Evolutionary conservation across 2,888 invertebrate species (phyloP), one percentile per base, ranked within the genome.

Genomic region (Cordilura impudica): DNA sequence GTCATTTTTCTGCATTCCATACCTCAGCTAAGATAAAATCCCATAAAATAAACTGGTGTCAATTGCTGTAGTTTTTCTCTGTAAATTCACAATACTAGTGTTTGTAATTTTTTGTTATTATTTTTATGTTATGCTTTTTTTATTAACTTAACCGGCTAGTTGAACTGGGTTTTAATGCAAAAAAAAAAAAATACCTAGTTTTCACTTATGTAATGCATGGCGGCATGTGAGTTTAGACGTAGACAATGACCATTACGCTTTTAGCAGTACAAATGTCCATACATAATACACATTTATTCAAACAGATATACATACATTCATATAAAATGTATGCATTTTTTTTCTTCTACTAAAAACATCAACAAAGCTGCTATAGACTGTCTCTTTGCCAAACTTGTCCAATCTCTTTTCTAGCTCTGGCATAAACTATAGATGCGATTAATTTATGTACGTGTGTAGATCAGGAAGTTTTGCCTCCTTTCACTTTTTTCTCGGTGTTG

Each of bases 401-500:
- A 66, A 21, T 43, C 5, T 56, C 7, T 31, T 71, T 63, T 16
- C 35, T 60, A 53, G 10, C 23, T 47, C 12, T 45, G 58, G 8
- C 18, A 26, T 61, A 61, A 43, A 56, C 29, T 56, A 18, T n/a
- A 18, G 61, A 78, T 66, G 65, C 45, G 35, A 58, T 53, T 65
- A 19, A 26, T 70, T 43, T 60, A 26, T 49, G 12, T 71, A 19
- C 8, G 14, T 45, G 8, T 18, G 23, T 61, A 80, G 78, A 84
- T 81, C 84, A 85, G 87, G 87, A 86, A 87, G 84, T 84, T n/a
- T 77, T 63, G 67, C 69, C 85, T 86, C 87, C 88, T 87, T 87
- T 87, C 87, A 88, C 88, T 87, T 88, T 87, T 82, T 56, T 65
- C 0, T 65, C 0, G 21, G n/a, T 47, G 21, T 70, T 58, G 35